Conservation (phyloP, 2,888 invertebrate species). For the Xestoiulus laeticollis region DNA sequence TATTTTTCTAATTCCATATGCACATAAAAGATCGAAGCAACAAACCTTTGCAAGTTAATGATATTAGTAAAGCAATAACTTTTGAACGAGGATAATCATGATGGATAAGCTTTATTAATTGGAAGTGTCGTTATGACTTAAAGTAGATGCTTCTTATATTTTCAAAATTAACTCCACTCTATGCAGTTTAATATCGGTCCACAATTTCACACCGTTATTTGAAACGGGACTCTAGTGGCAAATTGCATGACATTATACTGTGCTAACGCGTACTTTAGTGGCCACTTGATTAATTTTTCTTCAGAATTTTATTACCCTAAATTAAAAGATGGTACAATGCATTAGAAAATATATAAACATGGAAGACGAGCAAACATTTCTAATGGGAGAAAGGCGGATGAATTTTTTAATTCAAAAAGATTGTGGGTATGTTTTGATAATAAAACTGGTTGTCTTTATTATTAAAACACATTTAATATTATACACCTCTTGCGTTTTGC, state of each 20-base stretch:
- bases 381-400: not conserved
- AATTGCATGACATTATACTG: not conserved
- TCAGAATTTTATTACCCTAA: not conserved
- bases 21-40: not conserved
- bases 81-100: not conserved
- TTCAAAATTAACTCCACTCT: not conserved
- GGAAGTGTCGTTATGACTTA: not conserved
- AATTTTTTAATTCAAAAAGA: too few relatives aligned
- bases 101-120: not conserved
- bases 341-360: not conserved
- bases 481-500: not conserved
- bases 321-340: not conserved
- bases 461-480: too few relatives aligned
- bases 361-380: not conserved
- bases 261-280: not conserved
- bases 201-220: not conserved
- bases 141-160: not conserved
- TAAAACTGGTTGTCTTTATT: too few relatives aligned
- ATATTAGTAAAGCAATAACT: not conserved
- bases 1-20: not conserved
- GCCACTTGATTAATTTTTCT: not conserved
- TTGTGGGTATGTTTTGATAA: too few relatives aligned
- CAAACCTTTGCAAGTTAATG: not conserved
- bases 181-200: not conserved
- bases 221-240: not conserved